phyloP scores from a whole-genome alignment of 2,888 invertebrate species.

The Caenorhabditis sinica region DNA sequence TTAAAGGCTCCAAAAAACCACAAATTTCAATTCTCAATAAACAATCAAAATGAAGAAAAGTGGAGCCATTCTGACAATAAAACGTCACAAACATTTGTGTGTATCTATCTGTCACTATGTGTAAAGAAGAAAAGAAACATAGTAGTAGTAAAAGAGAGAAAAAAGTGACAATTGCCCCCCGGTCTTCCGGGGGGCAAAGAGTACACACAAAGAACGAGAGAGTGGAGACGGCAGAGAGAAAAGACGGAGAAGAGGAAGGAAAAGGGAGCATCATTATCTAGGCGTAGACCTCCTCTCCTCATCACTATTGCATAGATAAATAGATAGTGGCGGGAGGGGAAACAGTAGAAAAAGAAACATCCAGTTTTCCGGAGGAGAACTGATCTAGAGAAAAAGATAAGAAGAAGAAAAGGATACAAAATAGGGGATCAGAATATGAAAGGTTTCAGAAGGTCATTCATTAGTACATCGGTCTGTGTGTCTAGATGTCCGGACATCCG shows the following conservation, averaged over 20 bases:
- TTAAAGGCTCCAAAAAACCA: neutral
- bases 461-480: too few relatives aligned
- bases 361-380: conserved; percentile 30
- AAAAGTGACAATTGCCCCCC: neutral
- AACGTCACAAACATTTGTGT: neutral
- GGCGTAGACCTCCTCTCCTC: too few relatives aligned
- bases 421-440: neutral
- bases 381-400: conserved; percentile 13
- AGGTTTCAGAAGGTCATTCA: neutral
- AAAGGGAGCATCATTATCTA: conserved; percentile 2
- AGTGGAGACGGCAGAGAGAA: conserved; percentile 2
- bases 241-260: neutral
- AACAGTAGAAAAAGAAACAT: neutral
- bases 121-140: neutral
- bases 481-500: too few relatives aligned
- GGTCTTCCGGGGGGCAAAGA: neutral
- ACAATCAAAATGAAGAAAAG: neutral
- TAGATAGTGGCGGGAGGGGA: conserved; percentile 8
- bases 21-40: too few relatives aligned
- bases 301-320: conserved; percentile 24
- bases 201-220: conserved; percentile 21
- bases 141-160: neutral
- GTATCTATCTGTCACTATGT: neutral
- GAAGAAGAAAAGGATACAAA: neutral
- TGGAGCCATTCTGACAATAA: conserved; percentile 23